Evolutionary conservation across 2,797 vertebrate genomes (phyloP), one percentile per base, ranked within the genome.

Genomic region (Alauda arvensis): DNA sequence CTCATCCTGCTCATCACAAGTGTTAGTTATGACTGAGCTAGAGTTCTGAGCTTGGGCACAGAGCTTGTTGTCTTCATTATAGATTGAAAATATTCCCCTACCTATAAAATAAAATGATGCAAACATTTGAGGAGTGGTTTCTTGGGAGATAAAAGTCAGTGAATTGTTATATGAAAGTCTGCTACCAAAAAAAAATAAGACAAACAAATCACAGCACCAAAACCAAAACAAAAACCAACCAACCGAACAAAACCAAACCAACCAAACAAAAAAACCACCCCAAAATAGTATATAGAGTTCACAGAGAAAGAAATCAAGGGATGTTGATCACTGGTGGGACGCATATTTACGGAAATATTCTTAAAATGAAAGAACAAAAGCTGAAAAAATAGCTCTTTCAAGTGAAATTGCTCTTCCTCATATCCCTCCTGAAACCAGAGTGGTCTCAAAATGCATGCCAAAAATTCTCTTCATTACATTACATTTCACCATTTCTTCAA

Each of bases 11-110:
- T 96, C 97, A 52, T 98, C 87, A 65, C 99, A 99, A 2, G 7
- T 1, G 2, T 94, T 94, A 8, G 97, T 85, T 6, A 96, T 96
- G 17, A 98, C 45, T 0, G 95, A 95, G 25, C 79, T 96, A 28
- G 97, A 87, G 34, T 88, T 97, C 18, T 97, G 72, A 63, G 94
- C 97, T 76, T 94, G 96, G 34, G 98, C 93, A 5, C 99, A 99
- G 89, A 97, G 98, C 80, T 98, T 98, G 95, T 98, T 98, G 5
- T 98, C 95, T 92, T 98, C 97, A 70, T 99, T 99, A 83, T 97
- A 98, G 93, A 99, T 98, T 56, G 98, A 96, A 97, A 99, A 99
- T 72, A 95, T 96, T 69, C 96, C 91, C 0, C 61, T 95, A 57
- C 97, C 99, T 99, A 90, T 56, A 83, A 83, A 87, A 86, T 5